Evolutionary conservation across 1,140 invertebrate genomes (phyloP).

Genomic region (Hypothenemus hampei): DNA sequence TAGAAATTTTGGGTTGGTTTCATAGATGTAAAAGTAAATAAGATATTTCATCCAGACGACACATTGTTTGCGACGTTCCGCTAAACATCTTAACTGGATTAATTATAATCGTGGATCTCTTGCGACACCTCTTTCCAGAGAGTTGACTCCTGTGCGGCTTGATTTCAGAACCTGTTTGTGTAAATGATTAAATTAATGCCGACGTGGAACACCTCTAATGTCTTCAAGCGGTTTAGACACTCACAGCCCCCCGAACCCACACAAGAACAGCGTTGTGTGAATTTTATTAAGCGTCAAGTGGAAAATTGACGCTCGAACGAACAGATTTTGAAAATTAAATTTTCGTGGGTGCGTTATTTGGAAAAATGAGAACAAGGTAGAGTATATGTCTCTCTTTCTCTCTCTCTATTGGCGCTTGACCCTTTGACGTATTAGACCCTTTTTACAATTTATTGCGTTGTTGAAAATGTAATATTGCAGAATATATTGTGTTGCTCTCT

Average conservation of each 20-base stretch:
- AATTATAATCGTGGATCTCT: slow-evolving; percentile 24
- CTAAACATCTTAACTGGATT: slow-evolving; percentile 25
- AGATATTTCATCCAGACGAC: too few species aligned
- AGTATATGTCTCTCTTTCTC: too few species aligned
- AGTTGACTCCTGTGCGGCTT: slow-evolving; percentile 22
- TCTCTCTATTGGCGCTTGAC: too few species aligned
- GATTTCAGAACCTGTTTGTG: slow-evolving; percentile 21
- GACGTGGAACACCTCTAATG: slow-evolving; percentile 15
- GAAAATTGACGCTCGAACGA: too few species aligned
- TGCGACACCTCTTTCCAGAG: slow-evolving; percentile 19
- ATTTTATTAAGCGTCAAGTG: too few species aligned
- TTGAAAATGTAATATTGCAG: slow-evolving; percentile 7
- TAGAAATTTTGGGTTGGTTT: too few species aligned
- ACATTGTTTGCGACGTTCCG: slow-evolving; percentile 26
- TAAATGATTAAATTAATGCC: slow-evolving; percentile 22
- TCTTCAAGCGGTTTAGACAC: slow-evolving; percentile 9
- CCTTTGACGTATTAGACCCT: background rate
- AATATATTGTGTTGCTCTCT: background rate
- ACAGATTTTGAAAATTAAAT: too few species aligned
- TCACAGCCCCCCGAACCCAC: too few species aligned
- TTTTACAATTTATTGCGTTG: slow-evolving; percentile 4
- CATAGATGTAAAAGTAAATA: too few species aligned
- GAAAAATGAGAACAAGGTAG: too few species aligned
- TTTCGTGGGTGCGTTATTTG: too few species aligned
- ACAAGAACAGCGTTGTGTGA: too few species aligned